Evolutionary conservation across 2,888 invertebrate genomes (phyloP).

Genomic region (Morpho achilles): DNA sequence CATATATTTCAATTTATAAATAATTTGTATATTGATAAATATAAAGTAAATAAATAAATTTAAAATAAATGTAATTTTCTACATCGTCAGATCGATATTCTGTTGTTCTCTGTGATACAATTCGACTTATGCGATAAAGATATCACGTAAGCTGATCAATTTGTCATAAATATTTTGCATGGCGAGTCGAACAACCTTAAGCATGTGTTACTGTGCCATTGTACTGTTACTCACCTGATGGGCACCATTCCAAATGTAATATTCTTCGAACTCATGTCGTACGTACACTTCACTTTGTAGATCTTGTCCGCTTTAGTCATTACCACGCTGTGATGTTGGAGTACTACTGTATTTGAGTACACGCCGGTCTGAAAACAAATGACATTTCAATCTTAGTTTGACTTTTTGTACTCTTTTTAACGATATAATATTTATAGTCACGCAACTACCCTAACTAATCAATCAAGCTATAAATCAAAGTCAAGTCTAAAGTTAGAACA

Average conservation of each 20-base stretch:
- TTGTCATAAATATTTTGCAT: constrained; percentile 19
- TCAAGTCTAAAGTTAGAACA: too few species aligned
- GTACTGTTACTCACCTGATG: constrained; percentile 82
- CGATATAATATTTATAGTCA: too few species aligned
- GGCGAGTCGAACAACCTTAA: constrained; percentile 12
- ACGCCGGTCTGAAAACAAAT: constrained; percentile 87
- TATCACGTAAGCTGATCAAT: constrained; percentile 11
- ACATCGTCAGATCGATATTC: too few species aligned
- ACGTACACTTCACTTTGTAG: constrained; percentile 97
- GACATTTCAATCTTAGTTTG: background rate
- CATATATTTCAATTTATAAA: too few species aligned
- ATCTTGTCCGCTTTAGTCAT: constrained; percentile 98
- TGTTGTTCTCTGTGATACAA: too few species aligned
- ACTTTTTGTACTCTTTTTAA: too few species aligned
- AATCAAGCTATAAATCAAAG: too few species aligned
- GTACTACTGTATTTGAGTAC: constrained; percentile 95
- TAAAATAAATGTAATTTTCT: too few species aligned
- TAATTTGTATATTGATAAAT: too few species aligned
- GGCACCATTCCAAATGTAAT: constrained; percentile 99
- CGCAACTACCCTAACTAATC: too few species aligned
- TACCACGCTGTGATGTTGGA: constrained; percentile 96
- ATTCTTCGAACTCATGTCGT: constrained; percentile 97
- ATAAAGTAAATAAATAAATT: too few species aligned
- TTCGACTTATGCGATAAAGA: too few species aligned
- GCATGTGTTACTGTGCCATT: constrained; percentile 14